phyloP scores from a whole-genome alignment of 2,888 invertebrate species.

The Nezara viridula region DNA sequence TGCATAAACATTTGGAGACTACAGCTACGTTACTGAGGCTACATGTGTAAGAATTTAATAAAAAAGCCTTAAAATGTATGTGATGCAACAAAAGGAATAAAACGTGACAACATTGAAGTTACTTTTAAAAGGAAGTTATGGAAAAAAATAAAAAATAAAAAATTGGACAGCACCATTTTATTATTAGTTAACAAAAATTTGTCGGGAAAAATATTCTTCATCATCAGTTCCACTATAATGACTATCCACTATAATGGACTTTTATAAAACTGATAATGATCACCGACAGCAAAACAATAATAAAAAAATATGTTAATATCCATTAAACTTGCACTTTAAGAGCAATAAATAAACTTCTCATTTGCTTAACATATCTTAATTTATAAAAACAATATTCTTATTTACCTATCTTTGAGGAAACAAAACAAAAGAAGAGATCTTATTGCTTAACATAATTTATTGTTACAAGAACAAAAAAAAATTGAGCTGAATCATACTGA shows the following conservation, averaged over 20 bases:
- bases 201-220: not conserved
- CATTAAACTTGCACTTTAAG: not conserved
- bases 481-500: slow-evolving; percentile 3
- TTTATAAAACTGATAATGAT: not conserved
- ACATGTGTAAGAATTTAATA: no score
- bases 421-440: slow-evolving; percentile 23
- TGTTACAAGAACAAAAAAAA: slow-evolving; percentile 40
- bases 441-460: slow-evolving; percentile 10
- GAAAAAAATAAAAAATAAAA: not conserved
- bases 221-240: not conserved
- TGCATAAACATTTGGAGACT: no score
- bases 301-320: not conserved
- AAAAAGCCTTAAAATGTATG: no score
- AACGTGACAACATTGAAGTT: no score
- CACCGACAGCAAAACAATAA: not conserved
- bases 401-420: not conserved
- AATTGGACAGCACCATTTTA: not conserved
- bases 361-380: not conserved
- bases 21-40: no score
- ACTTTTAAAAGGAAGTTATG: no score
- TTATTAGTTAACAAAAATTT: not conserved
- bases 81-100: no score
- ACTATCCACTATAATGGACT: not conserved
- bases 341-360: not conserved
- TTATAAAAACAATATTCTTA: not conserved